Evolutionary conservation across 2,113 vertebrate genomes (phyloP).

Genomic region (Poecile atricapillus): DNA sequence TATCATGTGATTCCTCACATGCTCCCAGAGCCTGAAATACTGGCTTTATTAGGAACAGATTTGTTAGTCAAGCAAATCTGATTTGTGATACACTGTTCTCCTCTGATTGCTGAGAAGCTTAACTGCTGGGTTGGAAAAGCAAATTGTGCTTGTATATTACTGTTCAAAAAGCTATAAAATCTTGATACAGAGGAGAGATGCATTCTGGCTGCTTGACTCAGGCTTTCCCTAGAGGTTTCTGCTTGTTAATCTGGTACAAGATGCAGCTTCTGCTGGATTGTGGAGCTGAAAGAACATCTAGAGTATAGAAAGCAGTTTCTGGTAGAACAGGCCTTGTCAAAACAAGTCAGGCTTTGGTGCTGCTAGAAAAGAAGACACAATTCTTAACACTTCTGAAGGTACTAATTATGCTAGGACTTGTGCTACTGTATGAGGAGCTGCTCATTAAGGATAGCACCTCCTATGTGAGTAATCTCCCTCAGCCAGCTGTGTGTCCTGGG

Average conservation of each 20-base stretch:
- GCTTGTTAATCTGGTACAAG: background rate
- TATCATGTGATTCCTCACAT: slow-evolving; percentile 40
- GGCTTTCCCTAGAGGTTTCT: background rate
- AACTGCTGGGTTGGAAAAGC: background rate
- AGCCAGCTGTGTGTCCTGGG: accelerated
- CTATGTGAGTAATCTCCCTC: background rate
- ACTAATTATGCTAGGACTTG: background rate
- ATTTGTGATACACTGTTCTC: background rate
- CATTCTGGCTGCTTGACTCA: background rate
- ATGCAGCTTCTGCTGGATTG: background rate
- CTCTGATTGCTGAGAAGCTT: background rate
- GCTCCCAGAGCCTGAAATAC: slow-evolving; percentile 34
- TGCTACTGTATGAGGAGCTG: background rate
- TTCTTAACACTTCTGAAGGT: background rate
- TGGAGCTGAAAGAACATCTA: background rate
- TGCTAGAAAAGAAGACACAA: background rate
- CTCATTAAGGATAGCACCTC: background rate
- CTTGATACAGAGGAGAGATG: background rate
- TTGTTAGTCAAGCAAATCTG: slow-evolving; percentile 5
- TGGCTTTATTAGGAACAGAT: slow-evolving; percentile 12
- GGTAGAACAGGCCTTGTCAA: background rate
- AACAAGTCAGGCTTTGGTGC: background rate
- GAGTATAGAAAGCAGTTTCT: background rate
- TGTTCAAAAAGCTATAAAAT: background rate
- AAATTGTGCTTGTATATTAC: background rate